Evolutionary conservation across 2,113 vertebrate species (phyloP).

Genomic region (Grammomys surdaster): DNA sequence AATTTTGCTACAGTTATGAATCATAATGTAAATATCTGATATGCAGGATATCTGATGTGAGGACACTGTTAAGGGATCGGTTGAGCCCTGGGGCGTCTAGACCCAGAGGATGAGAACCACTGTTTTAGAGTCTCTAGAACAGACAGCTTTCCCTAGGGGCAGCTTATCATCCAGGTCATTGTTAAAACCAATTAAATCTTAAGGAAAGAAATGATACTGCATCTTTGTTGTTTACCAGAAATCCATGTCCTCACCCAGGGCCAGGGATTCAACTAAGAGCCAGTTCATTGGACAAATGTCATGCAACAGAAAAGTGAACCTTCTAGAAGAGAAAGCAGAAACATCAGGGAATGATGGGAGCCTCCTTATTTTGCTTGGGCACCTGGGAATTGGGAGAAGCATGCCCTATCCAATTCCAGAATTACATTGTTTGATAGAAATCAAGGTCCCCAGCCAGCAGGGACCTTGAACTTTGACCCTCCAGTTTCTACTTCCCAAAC

Average conservation of each 20-base stretch:
- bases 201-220: not conserved
- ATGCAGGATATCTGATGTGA: not conserved
- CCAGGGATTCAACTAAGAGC: not conserved
- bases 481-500: not conserved
- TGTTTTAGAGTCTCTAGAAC: not conserved
- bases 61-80: not conserved
- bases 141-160: not conserved
- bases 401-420: not conserved
- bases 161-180: not conserved
- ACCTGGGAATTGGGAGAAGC: not conserved
- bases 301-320: not conserved
- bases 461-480: not conserved
- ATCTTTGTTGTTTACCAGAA: not conserved
- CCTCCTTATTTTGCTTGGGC: too few species aligned
- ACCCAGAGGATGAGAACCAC: not conserved
- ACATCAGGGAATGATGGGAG: not conserved
- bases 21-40: not conserved
- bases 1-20: not conserved
- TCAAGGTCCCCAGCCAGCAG: not conserved
- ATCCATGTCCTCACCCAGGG: not conserved
- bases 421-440: not conserved
- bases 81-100: not conserved
- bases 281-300: not conserved
- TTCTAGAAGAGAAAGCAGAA: not conserved
- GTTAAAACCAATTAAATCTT: not conserved